Percentiles rank a stretch among this genome's conserved stretches.
Conservation (phyloP, 2,797 vertebrate genomes). For the Sebastolobus alascanus region DNA sequence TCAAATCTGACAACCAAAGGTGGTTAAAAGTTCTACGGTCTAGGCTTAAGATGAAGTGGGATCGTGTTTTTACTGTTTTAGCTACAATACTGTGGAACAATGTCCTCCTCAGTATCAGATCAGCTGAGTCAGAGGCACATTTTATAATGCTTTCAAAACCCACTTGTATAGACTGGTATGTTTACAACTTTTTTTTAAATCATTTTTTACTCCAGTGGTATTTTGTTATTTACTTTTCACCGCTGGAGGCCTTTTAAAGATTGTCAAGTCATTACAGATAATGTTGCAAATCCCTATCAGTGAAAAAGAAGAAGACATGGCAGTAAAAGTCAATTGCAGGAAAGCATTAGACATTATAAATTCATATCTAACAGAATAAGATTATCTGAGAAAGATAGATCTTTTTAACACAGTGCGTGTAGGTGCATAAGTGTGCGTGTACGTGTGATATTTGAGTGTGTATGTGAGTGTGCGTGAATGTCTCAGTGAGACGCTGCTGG, state of each 20-base stretch:
- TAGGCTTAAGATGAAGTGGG: not conserved
- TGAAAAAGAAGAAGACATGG: not conserved
- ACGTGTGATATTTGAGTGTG: not conserved
- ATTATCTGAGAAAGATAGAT: not conserved
- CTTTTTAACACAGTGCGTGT: not conserved
- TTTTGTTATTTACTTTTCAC: not conserved
- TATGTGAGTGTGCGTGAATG: not conserved
- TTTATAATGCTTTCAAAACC: not conserved
- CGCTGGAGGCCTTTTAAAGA: not conserved
- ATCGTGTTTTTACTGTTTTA: not conserved
- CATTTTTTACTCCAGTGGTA: not conserved
- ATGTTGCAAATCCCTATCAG: not conserved
- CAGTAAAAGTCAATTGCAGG: not conserved
- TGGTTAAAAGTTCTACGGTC: not conserved
- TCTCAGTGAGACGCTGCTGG: conserved; percentile 39
- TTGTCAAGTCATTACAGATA: not conserved
- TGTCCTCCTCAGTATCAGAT: not conserved
- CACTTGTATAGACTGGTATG: not conserved
- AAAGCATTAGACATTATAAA: not conserved
- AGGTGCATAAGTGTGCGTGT: not conserved
- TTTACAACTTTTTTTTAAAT: not conserved
- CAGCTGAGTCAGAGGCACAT: not conserved
- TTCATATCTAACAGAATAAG: not conserved
- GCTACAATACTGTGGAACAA: not conserved
- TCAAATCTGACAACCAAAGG: not conserved